These are phyloP conservation scores for Melanophora roralis DNA, from an alignment of 2,888 invertebrate genomes.

Conservation along the genomic window DNA sequence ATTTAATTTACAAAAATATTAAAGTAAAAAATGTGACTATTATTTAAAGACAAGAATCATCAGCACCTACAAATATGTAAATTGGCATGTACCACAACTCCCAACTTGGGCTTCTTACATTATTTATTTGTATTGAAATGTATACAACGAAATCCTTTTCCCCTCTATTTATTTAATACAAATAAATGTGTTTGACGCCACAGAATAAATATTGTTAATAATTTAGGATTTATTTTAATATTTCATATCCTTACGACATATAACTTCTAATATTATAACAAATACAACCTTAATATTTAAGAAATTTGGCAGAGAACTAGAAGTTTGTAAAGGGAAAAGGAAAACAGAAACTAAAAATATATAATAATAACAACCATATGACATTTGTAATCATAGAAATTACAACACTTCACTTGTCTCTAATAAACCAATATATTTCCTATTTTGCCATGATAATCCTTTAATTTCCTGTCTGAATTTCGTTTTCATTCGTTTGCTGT, in stretches of 20 bases:
- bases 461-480: constrained; percentile 60
- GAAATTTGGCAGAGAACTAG: background rate
- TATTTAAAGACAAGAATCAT: too few species aligned
- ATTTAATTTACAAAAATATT: too few species aligned
- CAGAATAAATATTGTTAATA: constrained; percentile 9
- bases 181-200: constrained; percentile 16
- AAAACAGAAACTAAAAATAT: background rate
- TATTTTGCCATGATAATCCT: constrained; percentile 62
- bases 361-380: constrained; percentile 40
- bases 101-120: background rate
- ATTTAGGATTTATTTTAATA: constrained; percentile 51
- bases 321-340: background rate
- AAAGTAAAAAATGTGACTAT: too few species aligned
- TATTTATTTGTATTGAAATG: background rate
- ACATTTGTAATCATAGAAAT: constrained; percentile 58
- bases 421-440: constrained; percentile 63
- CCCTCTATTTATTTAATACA: background rate
- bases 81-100: background rate
- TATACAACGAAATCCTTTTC: background rate
- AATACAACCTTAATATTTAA: background rate
- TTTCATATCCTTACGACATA: constrained; percentile 32
- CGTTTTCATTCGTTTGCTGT: constrained; percentile 23
- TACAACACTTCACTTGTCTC: constrained; percentile 60
- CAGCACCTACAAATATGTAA: too few species aligned
- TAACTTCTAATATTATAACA: background rate